Conservation (phyloP, 2,888 invertebrate genomes). For the Xylophagus ater region DNA sequence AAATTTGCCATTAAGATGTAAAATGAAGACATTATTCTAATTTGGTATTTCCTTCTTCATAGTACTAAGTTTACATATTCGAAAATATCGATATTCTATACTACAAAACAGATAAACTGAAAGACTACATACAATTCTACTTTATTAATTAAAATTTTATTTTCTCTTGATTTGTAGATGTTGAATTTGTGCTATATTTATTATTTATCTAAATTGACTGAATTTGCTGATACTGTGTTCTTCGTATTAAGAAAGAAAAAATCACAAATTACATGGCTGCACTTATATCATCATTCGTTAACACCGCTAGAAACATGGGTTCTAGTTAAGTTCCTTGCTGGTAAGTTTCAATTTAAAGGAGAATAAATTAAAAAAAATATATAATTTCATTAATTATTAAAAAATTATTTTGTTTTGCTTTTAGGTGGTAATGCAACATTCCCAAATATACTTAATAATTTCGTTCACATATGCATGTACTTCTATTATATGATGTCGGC, state of each 20-base stretch:
- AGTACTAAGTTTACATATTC: too few species aligned
- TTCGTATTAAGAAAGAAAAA: constrained; percentile 89
- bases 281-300: constrained; percentile 87
- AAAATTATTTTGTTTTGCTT: not conserved
- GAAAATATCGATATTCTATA: too few species aligned
- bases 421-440: constrained; percentile 46
- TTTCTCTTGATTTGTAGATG: constrained; percentile 38
- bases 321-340: constrained; percentile 73
- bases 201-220: constrained; percentile 80
- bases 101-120: too few species aligned
- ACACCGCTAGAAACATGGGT: constrained; percentile 93
- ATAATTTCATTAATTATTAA: too few species aligned
- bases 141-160: too few species aligned
- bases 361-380: too few species aligned
- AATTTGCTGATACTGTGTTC: constrained; percentile 85
- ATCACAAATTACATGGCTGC: constrained; percentile 78
- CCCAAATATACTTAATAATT: constrained; percentile 67
- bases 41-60: too few species aligned
- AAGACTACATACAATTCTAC: too few species aligned
- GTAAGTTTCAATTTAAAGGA: constrained; percentile 38
- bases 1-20: too few species aligned
- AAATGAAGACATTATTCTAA: too few species aligned
- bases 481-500: constrained; percentile 84
- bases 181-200: constrained; percentile 62
- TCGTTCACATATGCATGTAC: constrained; percentile 94